Conservation (phyloP, 2,113 vertebrate genomes). For the Enhydra lutris region DNA sequence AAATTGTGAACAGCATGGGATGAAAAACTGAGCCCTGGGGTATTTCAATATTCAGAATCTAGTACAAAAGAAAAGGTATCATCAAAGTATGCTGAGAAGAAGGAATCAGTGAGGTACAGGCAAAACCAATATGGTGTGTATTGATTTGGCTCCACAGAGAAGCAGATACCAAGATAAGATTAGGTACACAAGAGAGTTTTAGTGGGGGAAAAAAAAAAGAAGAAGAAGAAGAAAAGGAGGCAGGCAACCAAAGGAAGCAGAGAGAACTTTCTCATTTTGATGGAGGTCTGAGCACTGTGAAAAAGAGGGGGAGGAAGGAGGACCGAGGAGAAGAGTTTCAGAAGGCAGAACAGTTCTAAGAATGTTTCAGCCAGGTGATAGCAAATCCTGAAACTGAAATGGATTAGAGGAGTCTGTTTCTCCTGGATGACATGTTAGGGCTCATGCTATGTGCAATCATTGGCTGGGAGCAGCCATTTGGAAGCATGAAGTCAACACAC, state of each 20-base stretch:
- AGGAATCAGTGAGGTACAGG: not conserved
- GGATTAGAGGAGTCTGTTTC: not conserved
- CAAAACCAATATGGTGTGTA: not conserved
- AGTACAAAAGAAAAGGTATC: not conserved
- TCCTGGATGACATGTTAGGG: not conserved
- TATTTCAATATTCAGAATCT: not conserved
- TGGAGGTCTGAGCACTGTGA: not conserved
- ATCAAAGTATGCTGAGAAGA: not conserved
- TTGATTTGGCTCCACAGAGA: not conserved
- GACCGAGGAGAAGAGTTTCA: not conserved
- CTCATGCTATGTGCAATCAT: not conserved
- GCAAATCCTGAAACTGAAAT: not conserved
- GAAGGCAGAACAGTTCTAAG: not conserved
- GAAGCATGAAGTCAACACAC: not conserved
- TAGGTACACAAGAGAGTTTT: not conserved
- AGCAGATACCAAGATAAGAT: not conserved
- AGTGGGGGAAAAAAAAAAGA: accelerated
- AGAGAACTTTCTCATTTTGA: not conserved
- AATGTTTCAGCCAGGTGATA: not conserved
- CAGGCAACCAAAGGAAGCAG: not conserved
- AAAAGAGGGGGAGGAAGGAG: not conserved
- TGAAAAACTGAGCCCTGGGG: not conserved
- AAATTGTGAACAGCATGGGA: not conserved
- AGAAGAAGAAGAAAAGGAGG: not conserved
- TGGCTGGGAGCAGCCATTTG: not conserved